These are phyloP conservation scores for Leptocoma aspasia DNA, from an alignment of 2,113 vertebrate genomes.

Conservation along the genomic window DNA sequence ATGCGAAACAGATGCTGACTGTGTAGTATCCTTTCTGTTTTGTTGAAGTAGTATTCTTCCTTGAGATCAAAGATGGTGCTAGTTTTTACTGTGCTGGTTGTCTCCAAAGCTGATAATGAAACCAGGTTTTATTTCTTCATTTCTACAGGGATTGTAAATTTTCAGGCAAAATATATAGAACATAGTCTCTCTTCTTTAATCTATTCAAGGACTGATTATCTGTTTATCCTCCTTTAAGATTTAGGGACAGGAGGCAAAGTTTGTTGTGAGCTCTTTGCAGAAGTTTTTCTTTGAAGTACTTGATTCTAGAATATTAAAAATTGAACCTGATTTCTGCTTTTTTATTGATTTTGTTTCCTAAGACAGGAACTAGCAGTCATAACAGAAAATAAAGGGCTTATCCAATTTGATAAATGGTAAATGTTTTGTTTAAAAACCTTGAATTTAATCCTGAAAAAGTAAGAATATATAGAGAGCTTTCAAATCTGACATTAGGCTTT, in stretches of 20 bases:
- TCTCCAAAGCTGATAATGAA: background rate
- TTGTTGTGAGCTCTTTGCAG: background rate
- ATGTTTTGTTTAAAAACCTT: background rate
- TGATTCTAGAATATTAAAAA: background rate
- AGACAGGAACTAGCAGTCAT: background rate
- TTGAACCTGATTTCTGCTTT: background rate
- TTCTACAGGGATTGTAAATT: background rate
- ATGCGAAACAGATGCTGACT: constrained; percentile 56
- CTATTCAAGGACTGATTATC: background rate
- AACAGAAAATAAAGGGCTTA: background rate
- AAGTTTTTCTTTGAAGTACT: background rate
- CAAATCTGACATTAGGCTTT: background rate
- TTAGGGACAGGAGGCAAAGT: background rate
- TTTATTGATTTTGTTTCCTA: background rate
- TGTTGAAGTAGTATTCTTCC: background rate
- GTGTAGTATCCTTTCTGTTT: constrained; percentile 29
- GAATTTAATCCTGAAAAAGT: background rate
- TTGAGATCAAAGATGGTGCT: background rate
- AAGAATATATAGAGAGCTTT: background rate
- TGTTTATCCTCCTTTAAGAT: background rate
- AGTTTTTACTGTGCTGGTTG: constrained; percentile 16
- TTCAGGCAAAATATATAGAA: background rate
- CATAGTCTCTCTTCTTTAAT: background rate
- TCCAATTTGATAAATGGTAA: background rate
- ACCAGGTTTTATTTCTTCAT: background rate